phyloP scores from a whole-genome alignment of 2,888 invertebrate genomes.

The Tipula helvola region DNA sequence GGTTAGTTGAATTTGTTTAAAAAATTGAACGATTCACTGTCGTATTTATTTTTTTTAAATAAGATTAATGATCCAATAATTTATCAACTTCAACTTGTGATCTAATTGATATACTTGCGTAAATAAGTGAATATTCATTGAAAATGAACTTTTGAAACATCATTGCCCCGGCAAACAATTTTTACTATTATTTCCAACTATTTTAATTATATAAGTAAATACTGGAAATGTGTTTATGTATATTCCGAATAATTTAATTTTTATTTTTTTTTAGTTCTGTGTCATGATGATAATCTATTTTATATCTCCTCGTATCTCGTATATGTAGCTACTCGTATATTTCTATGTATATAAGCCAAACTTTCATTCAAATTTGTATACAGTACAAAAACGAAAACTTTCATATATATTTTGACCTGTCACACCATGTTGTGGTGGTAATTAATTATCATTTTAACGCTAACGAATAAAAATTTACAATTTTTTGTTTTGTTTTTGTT shows the following conservation, averaged over 20 bases:
- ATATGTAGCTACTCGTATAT: not conserved
- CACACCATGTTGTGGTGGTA: not conserved
- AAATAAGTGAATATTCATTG: not conserved
- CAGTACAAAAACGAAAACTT: not conserved
- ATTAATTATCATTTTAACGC: not conserved
- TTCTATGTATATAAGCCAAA: not conserved
- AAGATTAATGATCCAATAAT: not conserved
- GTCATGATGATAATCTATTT: not conserved
- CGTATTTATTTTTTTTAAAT: not conserved
- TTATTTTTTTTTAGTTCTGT: not conserved
- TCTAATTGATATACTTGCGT: not conserved
- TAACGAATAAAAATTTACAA: not conserved
- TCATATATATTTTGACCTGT: not conserved
- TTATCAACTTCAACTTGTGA: not conserved
- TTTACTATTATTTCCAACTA: not conserved
- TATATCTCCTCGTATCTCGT: not conserved
- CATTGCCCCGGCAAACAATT: not conserved
- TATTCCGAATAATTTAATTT: not conserved
- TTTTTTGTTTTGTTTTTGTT: not conserved
- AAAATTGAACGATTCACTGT: too few species aligned
- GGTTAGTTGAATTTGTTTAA: too few species aligned
- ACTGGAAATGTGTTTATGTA: not conserved
- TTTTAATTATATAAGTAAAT: not conserved
- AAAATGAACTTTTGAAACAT: not conserved
- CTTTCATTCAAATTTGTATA: not conserved